Conservation (phyloP, 2,888 invertebrate species). For the Drosophila emarginata region DNA sequence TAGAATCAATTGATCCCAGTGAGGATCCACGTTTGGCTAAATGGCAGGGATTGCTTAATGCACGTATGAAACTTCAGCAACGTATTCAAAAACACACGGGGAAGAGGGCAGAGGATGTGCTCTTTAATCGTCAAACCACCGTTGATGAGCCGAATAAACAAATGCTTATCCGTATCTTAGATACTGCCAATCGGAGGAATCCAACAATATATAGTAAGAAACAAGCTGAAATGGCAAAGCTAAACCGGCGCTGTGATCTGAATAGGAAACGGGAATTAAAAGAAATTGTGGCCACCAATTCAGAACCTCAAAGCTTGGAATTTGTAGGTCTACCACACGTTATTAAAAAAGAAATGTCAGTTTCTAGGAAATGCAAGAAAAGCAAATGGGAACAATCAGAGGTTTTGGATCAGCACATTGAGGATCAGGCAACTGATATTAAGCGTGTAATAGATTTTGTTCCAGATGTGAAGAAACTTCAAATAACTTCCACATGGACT, state of each 20-base stretch:
- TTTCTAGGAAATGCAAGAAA: not conserved
- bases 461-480: conserved; percentile 60
- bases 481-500: conserved; percentile 43
- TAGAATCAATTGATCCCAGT: conserved; percentile 21
- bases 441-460: conserved; percentile 58
- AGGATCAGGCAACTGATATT: conserved; percentile 42
- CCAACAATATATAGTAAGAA: not conserved
- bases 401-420: conserved; percentile 45
- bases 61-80: conserved; percentile 50
- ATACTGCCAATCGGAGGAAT: conserved; percentile 57
- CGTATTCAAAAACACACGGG: conserved; percentile 60
- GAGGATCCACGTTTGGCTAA: conserved; percentile 68
- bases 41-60: conserved; percentile 63
- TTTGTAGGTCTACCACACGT: conserved; percentile 50
- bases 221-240: not conserved
- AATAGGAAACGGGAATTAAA: conserved; percentile 28
- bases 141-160: conserved; percentile 68
- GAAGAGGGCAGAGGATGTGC: conserved; percentile 61
- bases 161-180: conserved; percentile 66
- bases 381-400: conserved; percentile 60
- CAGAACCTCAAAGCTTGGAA: conserved; percentile 34
- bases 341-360: conserved; percentile 36
- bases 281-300: conserved; percentile 34
- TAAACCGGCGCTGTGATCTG: conserved; percentile 33
- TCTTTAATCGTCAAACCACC: conserved; percentile 71